A percentile compares a stretch with the other conserved stretches of the same genome.
Conservation (phyloP, 2,797 vertebrate species). For the Sciurus carolinensis region DNA sequence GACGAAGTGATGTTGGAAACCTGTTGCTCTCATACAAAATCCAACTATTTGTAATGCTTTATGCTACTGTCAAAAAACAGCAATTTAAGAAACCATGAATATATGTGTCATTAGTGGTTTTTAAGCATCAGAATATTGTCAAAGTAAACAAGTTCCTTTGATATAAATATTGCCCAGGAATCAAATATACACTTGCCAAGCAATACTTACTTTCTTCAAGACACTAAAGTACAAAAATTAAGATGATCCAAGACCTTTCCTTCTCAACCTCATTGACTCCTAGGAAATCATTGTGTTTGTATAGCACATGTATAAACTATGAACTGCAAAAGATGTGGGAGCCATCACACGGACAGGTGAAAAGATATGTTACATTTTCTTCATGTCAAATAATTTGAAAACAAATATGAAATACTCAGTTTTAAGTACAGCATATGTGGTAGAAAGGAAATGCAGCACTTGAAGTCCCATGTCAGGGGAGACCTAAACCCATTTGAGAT, state of each 20-base stretch:
- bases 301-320: not conserved
- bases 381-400: conserved; percentile 4
- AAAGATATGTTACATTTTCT: not conserved
- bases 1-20: not conserved
- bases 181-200: not conserved
- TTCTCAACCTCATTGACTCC: not conserved
- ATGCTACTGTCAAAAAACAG: conserved; percentile 37
- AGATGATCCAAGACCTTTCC: not conserved
- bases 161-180: not conserved
- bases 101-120: not conserved
- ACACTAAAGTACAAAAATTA: conserved; percentile 18
- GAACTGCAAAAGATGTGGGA: not conserved
- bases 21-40: conserved; percentile 42
- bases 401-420: not conserved
- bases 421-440: not conserved
- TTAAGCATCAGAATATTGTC: conserved; percentile 25
- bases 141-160: conserved; percentile 42
- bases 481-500: not conserved
- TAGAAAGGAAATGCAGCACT: not conserved
- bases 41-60: conserved; percentile 1
- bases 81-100: conserved; percentile 37
- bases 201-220: not conserved
- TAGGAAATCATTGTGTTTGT: not conserved
- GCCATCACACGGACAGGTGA: not conserved
- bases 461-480: not conserved